Base-by-base conservation (phyloP, 2,797 vertebrate genomes). In the Fundulus diaphanus region DNA sequence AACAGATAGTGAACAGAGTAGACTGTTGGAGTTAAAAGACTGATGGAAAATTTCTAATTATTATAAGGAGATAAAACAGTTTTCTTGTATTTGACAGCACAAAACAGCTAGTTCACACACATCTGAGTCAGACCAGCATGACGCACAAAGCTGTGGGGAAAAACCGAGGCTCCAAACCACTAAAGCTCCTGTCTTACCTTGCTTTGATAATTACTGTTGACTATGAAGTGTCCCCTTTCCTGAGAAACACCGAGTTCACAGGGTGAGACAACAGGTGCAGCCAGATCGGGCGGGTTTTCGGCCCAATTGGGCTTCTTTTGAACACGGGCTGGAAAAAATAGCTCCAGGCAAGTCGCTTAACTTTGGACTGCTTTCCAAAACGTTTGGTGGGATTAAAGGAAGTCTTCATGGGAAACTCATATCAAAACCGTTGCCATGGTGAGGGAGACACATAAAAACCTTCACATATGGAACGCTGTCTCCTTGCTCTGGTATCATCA, bases 121-220 rank as follows among this genome's bases (percentile, higher is more conserved):
- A 24, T 40, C 33, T 40, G 35, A 63, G 8, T 63, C 22, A 63
- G 35, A n/a, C 5, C 35, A 63, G 61, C 20, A 37, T 63, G 59
- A 63, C 59, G 33, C 33, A 61, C 8, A 35, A 35, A 37, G 49
- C 33, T 35, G 16, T 35, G 9, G 33, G 33, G 57, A 5, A 37
- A 63, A 37, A 63, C 59, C 33, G 57, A 63, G 33, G 20, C 33
- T 63, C 20, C 9, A 22, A 37, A 33, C 59, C 33, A 37, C 59
- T 63, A 63, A 63, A 24, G 61, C 35, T 63, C 22, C 61, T n/a
- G 61, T 63, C 11, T 63, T 63, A 40, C 33, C 59, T 40, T 40
- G 20, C 51, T 37, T 18, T 63, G 33, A 35, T 63, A 63, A 63
- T 37, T 61, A 35, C 33, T 35, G 59, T 63, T 63, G 33, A n/a